Conservation (phyloP, 1,140 invertebrate genomes). For the Aphaenogaster floridana region DNA sequence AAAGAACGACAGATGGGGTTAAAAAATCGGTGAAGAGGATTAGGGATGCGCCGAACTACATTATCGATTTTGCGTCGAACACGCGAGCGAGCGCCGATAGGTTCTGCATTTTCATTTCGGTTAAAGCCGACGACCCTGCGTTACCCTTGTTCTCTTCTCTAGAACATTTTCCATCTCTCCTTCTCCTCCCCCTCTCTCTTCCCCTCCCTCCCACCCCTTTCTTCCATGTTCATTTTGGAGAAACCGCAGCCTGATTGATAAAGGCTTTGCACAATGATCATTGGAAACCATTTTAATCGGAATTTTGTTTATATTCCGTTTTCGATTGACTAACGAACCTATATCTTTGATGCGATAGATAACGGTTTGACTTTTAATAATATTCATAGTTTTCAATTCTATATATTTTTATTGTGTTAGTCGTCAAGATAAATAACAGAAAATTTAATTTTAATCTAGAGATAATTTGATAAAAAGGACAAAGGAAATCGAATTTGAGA, state of each 20-base stretch:
- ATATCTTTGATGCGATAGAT: neutral
- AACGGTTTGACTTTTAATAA: neutral
- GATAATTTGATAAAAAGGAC: neutral
- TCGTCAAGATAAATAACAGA: neutral
- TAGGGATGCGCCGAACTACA: conserved; percentile 85
- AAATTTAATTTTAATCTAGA: neutral
- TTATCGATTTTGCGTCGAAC: conserved; percentile 81
- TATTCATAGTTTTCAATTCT: neutral
- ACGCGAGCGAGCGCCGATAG: conserved; percentile 68
- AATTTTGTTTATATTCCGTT: conserved; percentile 3
- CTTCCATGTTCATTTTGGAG: neutral
- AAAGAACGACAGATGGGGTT: conserved; percentile 86
- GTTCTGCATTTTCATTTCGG: conserved; percentile 83
- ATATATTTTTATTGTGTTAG: conserved; percentile 3
- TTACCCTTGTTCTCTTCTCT: conserved; percentile 44
- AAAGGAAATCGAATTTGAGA: neutral
- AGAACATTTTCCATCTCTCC: conserved; percentile 22
- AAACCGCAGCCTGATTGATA: conserved; percentile 52
- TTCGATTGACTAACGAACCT: conserved; percentile 18
- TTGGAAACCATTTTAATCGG: conserved; percentile 20
- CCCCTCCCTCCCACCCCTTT: neutral
- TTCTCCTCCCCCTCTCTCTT: conserved; percentile 6
- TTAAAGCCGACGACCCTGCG: conserved; percentile 79
- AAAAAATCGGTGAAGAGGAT: conserved; percentile 87
- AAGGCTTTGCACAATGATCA: conserved; percentile 48